Evolutionary conservation across 2,888 invertebrate species (phyloP).

Genomic region (Clivina fossor): DNA sequence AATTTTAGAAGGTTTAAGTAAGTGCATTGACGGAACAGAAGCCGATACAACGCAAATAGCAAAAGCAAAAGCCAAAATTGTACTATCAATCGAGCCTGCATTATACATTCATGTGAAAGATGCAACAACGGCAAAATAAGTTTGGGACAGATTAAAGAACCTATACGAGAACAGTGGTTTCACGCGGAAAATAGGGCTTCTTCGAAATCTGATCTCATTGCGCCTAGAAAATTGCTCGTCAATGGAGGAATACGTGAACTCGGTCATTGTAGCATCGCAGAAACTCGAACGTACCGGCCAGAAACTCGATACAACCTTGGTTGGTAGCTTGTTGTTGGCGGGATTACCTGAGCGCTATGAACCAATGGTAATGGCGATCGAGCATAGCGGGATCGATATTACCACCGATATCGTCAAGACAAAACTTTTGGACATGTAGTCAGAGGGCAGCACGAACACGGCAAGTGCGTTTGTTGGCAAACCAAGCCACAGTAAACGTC

Average conservation of each 20-base stretch:
- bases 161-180: slow-evolving; percentile 21
- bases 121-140: slow-evolving; percentile 33
- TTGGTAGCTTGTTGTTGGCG: slow-evolving; percentile 21
- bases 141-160: slow-evolving; percentile 51
- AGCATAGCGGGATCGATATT: slow-evolving; percentile 9
- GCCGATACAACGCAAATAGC: slow-evolving; percentile 22
- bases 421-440: slow-evolving; percentile 9
- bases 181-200: slow-evolving; percentile 25
- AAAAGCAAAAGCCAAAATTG: slow-evolving; percentile 35
- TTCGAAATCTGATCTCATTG: slow-evolving; percentile 22
- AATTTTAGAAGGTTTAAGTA: slow-evolving; percentile 16
- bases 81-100: slow-evolving; percentile 38
- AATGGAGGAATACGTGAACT: slow-evolving; percentile 27
- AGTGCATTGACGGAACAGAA: slow-evolving; percentile 33
- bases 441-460: neutral
- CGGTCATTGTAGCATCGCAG: slow-evolving; percentile 26
- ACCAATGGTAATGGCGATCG: slow-evolving; percentile 22
- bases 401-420: slow-evolving; percentile 1
- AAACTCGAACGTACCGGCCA: slow-evolving; percentile 24
- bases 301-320: slow-evolving; percentile 10
- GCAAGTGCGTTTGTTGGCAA: neutral
- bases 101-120: slow-evolving; percentile 40
- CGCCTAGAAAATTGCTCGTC: slow-evolving; percentile 18
- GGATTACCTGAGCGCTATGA: slow-evolving; percentile 26
- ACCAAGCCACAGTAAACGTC: neutral